Evolutionary conservation across 2,888 invertebrate species (phyloP).

Genomic region (Trichacis sp.): DNA sequence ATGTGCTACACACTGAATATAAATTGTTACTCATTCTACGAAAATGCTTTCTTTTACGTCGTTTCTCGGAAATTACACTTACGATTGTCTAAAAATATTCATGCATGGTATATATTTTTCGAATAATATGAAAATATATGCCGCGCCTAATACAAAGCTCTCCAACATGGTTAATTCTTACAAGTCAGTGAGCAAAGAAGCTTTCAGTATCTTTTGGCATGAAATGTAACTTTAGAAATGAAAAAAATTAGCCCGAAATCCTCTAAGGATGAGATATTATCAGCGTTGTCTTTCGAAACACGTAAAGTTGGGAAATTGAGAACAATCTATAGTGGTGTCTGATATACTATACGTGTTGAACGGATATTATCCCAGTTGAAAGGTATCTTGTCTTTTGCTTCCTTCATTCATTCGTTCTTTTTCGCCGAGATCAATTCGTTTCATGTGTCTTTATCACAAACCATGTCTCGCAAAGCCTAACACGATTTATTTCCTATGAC

Average conservation of each 20-base stretch:
- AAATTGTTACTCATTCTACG: too few relatives aligned
- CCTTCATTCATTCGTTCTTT: not conserved
- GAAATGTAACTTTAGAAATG: not conserved
- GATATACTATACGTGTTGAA: constrained; percentile 8
- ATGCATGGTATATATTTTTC: not conserved
- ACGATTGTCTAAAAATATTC: not conserved
- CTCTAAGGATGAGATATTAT: constrained; percentile 9
- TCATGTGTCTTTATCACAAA: constrained; percentile 15
- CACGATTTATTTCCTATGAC: constrained; percentile 7
- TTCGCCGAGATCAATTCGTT: constrained; percentile 1
- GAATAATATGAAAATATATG: too few relatives aligned
- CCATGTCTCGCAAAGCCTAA: constrained; percentile 8
- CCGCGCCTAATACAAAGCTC: too few relatives aligned
- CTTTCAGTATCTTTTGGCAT: not conserved
- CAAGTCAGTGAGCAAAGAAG: too few relatives aligned
- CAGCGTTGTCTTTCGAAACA: constrained; percentile 9
- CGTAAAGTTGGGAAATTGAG: constrained; percentile 9
- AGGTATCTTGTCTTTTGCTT: not conserved
- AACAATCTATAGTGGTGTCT: constrained; percentile 9
- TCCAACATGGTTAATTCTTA: too few relatives aligned
- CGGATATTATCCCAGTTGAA: constrained; percentile 4
- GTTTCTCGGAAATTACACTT: too few relatives aligned
- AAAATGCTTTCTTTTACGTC: too few relatives aligned
- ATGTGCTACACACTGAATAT: too few relatives aligned
- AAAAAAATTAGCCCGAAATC: constrained; percentile 2